Evolutionary conservation across 1,140 invertebrate species (phyloP).

Genomic region (Drosophila sturtevanti): DNA sequence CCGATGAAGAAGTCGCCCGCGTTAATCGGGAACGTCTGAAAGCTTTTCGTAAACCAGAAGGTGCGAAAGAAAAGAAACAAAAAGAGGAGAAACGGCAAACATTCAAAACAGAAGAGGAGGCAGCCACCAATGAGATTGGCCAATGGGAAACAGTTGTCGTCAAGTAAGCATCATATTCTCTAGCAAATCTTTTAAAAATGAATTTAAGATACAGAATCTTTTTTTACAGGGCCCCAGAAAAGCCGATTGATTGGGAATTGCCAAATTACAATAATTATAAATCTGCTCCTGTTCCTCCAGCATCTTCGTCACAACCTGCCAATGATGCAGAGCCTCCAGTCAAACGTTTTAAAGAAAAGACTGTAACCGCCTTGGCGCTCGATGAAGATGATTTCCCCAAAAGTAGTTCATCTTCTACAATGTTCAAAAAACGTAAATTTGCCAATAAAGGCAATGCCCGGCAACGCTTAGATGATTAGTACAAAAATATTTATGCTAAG

Average conservation of each 20-base stretch:
- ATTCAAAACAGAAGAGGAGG: slow-evolving; percentile 83
- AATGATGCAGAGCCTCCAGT: slow-evolving; percentile 81
- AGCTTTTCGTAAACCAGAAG: slow-evolving; percentile 48
- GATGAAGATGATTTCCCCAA: slow-evolving; percentile 45
- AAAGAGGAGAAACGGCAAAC: slow-evolving; percentile 82
- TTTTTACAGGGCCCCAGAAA: slow-evolving; percentile 52
- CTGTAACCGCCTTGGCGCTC: slow-evolving; percentile 83
- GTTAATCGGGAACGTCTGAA: slow-evolving; percentile 83
- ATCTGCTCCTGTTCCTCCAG: slow-evolving; percentile 59
- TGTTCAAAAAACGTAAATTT: slow-evolving; percentile 88
- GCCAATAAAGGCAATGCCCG: slow-evolving; percentile 84
- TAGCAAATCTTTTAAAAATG: neutral
- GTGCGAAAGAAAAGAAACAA: slow-evolving; percentile 74
- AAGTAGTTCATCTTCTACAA: slow-evolving; percentile 37
- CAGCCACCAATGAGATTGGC: slow-evolving; percentile 86
- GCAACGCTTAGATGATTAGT: slow-evolving; percentile 84
- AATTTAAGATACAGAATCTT: neutral
- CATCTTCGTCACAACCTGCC: slow-evolving; percentile 18
- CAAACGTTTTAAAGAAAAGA: slow-evolving; percentile 87
- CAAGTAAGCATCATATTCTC: slow-evolving; percentile 79
- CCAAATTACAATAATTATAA: slow-evolving; percentile 83
- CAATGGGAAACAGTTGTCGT: slow-evolving; percentile 85
- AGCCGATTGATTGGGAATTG: slow-evolving; percentile 85
- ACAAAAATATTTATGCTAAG: neutral
- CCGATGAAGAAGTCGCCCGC: slow-evolving; percentile 79